Evolutionary conservation across 2,113 vertebrate genomes (phyloP), one percentile per base, ranked within the genome.

Genomic region (Apteryx owenii): DNA sequence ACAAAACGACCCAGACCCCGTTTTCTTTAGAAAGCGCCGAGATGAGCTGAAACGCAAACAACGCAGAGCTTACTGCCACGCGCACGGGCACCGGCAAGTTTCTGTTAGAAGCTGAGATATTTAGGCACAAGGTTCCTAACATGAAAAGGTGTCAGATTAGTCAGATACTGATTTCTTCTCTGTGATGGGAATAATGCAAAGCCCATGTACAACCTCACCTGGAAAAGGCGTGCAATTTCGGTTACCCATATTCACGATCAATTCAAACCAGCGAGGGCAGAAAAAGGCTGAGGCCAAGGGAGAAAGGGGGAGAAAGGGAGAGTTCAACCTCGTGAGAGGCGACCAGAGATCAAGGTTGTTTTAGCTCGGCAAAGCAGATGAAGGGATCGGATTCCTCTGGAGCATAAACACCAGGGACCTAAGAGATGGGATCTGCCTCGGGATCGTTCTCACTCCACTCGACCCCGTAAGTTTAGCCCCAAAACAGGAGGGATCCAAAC

Each of bases 1-100:
- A 40, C 12, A 17, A 48, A 82, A 46, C 14, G 28, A 1, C 5
- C 40, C 31, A 3, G 4, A 23, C 7, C 58, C 25, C 0, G 0
- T 20, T 54, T 64, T 17, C 48, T 33, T 68, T 4, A 1, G 1
- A 42, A 80, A 56, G 25, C 62, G 73, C 7, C n/a, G 18, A 8
- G 14, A 78, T 50, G 40, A 60, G 73, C 15, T 1, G 7, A 36
- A 15, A 10, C 0, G 2, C n/a, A 26, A 58, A 33, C 16, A 7
- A 18, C 8, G 22, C 44, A 2, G 2, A 53, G 31, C 50, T 46
- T 38, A 9, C 28, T 18, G 46, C 31, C 56, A 31, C 10, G 48
- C 48, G 18, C 71, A 7, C 12, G 8, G n/a, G n/a, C 21, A 31
- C 29, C 68, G n/a, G 9, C 12, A 15, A 33, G 50, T 6, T 51